Evolutionary conservation across 2,797 vertebrate genomes (phyloP).

Genomic region (Trematomus bernacchii): DNA sequence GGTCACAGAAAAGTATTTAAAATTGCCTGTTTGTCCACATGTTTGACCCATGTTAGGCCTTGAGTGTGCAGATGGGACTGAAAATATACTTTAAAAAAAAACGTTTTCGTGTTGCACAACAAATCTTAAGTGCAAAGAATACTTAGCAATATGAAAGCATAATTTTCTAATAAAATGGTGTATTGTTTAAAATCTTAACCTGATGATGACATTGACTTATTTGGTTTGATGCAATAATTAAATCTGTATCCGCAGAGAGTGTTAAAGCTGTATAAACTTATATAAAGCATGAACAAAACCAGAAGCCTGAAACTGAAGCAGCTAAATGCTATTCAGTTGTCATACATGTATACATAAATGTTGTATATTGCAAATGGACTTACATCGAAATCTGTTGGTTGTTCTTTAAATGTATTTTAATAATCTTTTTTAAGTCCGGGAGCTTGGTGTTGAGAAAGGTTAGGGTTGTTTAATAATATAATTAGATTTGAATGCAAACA

Average conservation of each 20-base stretch:
- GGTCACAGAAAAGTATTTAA: conserved; percentile 29
- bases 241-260: too few species aligned
- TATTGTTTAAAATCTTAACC: background rate
- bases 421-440: too few species aligned
- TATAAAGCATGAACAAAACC: background rate
- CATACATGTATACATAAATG: background rate
- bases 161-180: background rate
- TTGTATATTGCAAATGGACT: too few species aligned
- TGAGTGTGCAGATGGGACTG: conserved; percentile 36
- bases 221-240: too few species aligned
- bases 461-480: too few species aligned
- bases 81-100: conserved; percentile 24
- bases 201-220: too few species aligned
- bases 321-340: background rate
- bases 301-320: background rate
- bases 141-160: background rate
- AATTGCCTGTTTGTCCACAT: conserved; percentile 28
- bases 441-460: too few species aligned
- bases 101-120: conserved; percentile 7
- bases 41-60: conserved; percentile 33
- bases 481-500: background rate
- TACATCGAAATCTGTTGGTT: too few species aligned
- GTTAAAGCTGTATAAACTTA: too few species aligned
- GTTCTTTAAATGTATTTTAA: too few species aligned
- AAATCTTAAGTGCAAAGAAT: conserved; percentile 5